phyloP scores from a whole-genome alignment of 1,140 invertebrate species.

The Ectropis grisescens region DNA sequence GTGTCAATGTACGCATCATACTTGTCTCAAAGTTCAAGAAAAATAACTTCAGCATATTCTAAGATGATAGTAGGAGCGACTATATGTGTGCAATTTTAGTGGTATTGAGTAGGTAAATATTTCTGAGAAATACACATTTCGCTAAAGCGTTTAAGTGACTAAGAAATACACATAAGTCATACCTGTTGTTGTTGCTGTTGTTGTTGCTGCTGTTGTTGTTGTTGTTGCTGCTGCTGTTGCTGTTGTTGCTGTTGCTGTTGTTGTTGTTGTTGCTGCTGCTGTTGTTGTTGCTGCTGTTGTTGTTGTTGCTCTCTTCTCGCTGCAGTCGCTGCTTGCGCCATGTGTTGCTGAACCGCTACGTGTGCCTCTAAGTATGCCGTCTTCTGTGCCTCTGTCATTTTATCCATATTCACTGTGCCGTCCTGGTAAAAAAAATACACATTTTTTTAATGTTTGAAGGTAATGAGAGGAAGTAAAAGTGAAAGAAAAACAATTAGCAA shows the following conservation, averaged over 20 bases:
- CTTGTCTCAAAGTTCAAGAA: too few species aligned
- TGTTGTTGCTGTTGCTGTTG: conserved; percentile 31
- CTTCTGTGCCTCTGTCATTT: conserved; percentile 80
- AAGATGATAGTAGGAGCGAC: too few species aligned
- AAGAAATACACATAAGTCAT: too few species aligned
- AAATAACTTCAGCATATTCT: too few species aligned
- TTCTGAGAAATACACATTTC: too few species aligned
- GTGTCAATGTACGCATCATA: too few species aligned
- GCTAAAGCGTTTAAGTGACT: too few species aligned
- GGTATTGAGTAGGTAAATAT: too few species aligned
- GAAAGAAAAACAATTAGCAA: not conserved
- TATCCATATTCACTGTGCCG: conserved; percentile 76
- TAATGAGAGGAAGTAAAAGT: too few species aligned
- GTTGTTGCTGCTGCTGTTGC: conserved; percentile 56
- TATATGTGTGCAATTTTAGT: too few species aligned
- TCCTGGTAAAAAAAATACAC: conserved; percentile 62
- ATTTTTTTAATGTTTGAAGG: too few species aligned
- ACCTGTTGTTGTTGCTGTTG: conserved; percentile 29
- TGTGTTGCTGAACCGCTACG: conserved; percentile 82
- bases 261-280: conserved; percentile 46
- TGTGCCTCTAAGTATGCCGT: conserved; percentile 80
- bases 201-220: conserved; percentile 52
- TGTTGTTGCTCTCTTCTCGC: conserved; percentile 71
- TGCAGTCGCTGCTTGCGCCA: conserved; percentile 79
- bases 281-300: conserved; percentile 68